phyloP scores from a whole-genome alignment of 2,888 invertebrate species.

The Acronicta leporina region DNA sequence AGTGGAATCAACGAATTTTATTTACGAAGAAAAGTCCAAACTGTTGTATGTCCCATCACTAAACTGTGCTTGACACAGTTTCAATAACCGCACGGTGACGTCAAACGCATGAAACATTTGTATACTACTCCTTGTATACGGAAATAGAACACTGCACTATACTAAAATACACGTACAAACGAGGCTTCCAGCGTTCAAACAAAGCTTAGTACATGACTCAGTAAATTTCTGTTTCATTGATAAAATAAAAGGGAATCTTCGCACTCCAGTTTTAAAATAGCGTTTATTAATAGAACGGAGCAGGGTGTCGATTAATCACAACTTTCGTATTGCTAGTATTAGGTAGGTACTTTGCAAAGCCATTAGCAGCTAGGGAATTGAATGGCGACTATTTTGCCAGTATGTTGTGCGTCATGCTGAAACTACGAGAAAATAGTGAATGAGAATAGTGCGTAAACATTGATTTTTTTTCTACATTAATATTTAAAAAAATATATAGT shows the following conservation, averaged over 20 bases:
- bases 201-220: conserved; percentile 35
- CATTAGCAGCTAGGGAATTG: not conserved
- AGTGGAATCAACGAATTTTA: not conserved
- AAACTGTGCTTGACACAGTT: conserved; percentile 35
- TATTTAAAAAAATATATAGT: too few relatives aligned
- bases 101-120: conserved; percentile 23
- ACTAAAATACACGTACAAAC: conserved; percentile 24
- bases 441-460: too few relatives aligned
- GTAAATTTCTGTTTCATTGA: conserved; percentile 32
- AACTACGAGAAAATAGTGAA: too few relatives aligned
- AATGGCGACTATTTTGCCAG: not conserved
- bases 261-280: conserved; percentile 12
- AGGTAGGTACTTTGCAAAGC: conserved; percentile 3
- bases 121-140: conserved; percentile 19
- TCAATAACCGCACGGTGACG: conserved; percentile 42
- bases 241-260: conserved; percentile 2
- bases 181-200: conserved; percentile 24
- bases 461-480: too few relatives aligned
- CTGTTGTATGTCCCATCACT: conserved; percentile 5
- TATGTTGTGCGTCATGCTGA: too few relatives aligned
- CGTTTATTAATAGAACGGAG: conserved; percentile 4
- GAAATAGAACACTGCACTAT: conserved; percentile 20
- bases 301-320: conserved; percentile 17
- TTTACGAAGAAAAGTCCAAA: not conserved
- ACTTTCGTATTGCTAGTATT: not conserved